phyloP scores from a whole-genome alignment of 2,797 vertebrate genomes.

The Tangara arthus region DNA sequence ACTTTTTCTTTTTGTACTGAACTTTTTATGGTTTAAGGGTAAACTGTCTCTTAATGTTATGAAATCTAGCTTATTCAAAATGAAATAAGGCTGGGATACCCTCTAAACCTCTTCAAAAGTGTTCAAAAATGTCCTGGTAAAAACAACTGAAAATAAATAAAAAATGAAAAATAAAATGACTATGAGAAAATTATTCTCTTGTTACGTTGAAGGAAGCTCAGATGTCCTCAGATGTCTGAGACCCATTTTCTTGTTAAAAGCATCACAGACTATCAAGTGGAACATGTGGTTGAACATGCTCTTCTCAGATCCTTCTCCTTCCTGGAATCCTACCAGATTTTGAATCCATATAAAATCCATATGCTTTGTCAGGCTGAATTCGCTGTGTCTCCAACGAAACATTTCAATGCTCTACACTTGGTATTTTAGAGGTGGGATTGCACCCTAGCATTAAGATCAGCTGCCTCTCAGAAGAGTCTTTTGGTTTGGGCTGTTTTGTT shows the following conservation, averaged over 20 bases:
- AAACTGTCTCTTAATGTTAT: background rate
- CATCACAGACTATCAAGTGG: accelerated
- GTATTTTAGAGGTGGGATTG: background rate
- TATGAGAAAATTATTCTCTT: background rate
- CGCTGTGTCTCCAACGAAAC: background rate
- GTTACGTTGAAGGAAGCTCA: background rate
- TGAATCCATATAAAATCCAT: background rate
- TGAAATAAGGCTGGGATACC: background rate
- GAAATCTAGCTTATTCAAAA: background rate
- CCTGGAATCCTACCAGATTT: background rate
- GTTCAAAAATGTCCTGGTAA: background rate
- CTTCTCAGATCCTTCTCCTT: background rate
- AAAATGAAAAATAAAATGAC: background rate
- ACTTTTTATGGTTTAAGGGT: background rate
- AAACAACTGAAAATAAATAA: background rate
- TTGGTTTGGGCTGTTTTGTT: background rate
- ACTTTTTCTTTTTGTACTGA: background rate
- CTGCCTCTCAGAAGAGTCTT: background rate
- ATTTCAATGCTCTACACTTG: background rate
- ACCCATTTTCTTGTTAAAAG: background rate
- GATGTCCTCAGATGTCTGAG: background rate
- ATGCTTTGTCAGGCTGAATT: background rate
- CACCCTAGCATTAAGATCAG: background rate
- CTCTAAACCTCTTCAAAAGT: background rate
- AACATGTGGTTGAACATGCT: background rate